Evolutionary conservation across 1,140 invertebrate species (phyloP), one percentile per base, ranked within the genome.

Genomic region (Mya arenaria): DNA sequence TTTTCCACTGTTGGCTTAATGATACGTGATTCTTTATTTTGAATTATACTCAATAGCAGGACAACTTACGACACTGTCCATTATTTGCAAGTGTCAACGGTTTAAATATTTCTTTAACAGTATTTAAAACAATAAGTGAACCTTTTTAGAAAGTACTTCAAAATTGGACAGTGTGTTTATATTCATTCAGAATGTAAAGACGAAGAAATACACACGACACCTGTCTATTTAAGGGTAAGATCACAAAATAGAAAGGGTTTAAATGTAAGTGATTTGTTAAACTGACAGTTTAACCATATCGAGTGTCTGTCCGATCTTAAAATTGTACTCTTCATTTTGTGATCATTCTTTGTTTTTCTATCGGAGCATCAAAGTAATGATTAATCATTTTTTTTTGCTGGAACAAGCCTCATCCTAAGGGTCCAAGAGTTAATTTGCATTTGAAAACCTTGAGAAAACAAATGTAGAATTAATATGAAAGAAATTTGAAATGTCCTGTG

Each of bases 381-480:
- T 52, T 52, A 52, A 72, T 72, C 69, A 72, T 55, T 13, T 44
- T 13, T 13, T 52, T 55, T 55, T 30, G 8, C 0, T 23, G 55
- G 56, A 55, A 52, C 44, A 55, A 34, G 37, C 13, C 17, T 23
- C 34, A 32, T 71, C 34, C 23, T 4, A 48, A 52, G 6, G 34
- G 0, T 34, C 56, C 44, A 44, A 55, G 48, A 36, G 69, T 44
- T 65, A 52, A 78, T 78, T 78, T 66, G 55, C 74, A 78, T 78
- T 65, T 78, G 39, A 78, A 78, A 44, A 77, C 62, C 60, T n/a
- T 32, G 52, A 65, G 55, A 60, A 78, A 78, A 78, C 74, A 78
- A 78, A 78, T 78, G 41, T 52, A 66, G 66, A 78, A 78, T 65
- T 78, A 78, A 78, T 78, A 78, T 78, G 74, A 78, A 78, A 66